These are phyloP conservation scores for Eupithecia tripunctaria DNA, from an alignment of 2,888 invertebrate genomes.

Conservation along the genomic window DNA sequence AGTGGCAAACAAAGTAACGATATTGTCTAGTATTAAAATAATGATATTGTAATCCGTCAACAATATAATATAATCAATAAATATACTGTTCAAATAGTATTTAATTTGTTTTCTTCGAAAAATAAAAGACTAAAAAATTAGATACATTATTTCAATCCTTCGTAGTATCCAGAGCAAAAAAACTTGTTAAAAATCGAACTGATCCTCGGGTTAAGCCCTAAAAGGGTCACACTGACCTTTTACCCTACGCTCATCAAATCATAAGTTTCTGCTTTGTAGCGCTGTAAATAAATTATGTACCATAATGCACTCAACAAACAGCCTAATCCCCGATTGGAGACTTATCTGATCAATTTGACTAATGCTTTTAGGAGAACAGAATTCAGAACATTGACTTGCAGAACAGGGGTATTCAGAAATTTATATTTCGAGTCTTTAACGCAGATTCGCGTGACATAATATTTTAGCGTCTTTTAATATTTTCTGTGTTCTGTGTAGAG, in stretches of 20 bases:
- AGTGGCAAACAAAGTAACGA: no score
- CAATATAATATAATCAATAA: no score
- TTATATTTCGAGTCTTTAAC: no score
- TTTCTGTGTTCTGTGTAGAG: no score
- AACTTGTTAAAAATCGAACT: neutral
- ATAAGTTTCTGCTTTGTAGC: slow-evolving; percentile 1
- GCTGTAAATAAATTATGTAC: slow-evolving; percentile 36
- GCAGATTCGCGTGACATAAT: no score
- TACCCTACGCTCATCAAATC: slow-evolving; percentile 6
- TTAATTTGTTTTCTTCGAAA: no score
- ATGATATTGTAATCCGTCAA: no score
- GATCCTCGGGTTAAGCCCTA: neutral
- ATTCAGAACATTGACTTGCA: neutral
- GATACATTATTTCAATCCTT: neutral
- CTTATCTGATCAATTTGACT: slow-evolving; percentile 13
- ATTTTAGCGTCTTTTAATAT: no score
- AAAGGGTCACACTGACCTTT: slow-evolving; percentile 2
- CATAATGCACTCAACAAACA: neutral
- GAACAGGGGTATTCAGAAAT: neutral
- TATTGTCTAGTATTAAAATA: no score
- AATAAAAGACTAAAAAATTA: no score
- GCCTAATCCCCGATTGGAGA: neutral
- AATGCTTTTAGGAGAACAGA: neutral
- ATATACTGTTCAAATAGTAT: no score
- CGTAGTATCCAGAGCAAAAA: neutral